Conservation (phyloP, 1,140 invertebrate genomes). For the Hypsibius dujardini region DNA sequence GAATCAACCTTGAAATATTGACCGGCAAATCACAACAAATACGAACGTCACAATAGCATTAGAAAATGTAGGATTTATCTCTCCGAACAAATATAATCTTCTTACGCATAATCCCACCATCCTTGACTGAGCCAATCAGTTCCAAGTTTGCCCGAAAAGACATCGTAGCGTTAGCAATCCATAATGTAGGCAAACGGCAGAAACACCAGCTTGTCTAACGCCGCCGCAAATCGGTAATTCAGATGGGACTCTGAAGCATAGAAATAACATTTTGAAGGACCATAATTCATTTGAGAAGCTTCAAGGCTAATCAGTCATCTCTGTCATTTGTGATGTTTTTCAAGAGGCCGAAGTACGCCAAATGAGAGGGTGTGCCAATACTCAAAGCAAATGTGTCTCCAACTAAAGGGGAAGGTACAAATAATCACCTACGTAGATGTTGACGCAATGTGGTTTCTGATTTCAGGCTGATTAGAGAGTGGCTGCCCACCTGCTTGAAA, state of each 20-base stretch:
- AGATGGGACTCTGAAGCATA: slow-evolving; percentile 45
- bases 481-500: not conserved
- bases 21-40: no score
- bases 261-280: slow-evolving; percentile 23
- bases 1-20: no score
- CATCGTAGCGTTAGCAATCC: slow-evolving; percentile 70
- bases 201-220: slow-evolving; percentile 67
- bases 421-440: not conserved
- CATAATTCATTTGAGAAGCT: slow-evolving; percentile 11
- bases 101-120: slow-evolving; percentile 63
- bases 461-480: not conserved
- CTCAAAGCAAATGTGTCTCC: slow-evolving; percentile 6
- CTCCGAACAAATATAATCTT: not conserved
- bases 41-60: no score
- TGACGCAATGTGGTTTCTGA: not conserved
- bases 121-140: slow-evolving; percentile 54
- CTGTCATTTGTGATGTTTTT: slow-evolving; percentile 37
- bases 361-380: slow-evolving; percentile 50
- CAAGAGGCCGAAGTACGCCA: slow-evolving; percentile 52
- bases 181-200: slow-evolving; percentile 68
- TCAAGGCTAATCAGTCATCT: slow-evolving; percentile 8
- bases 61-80: not conserved
- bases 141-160: slow-evolving; percentile 54
- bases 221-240: slow-evolving; percentile 58
- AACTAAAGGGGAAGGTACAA: not conserved